phyloP scores from a whole-genome alignment of 2,888 invertebrate genomes.

The Ligdia adustata region DNA sequence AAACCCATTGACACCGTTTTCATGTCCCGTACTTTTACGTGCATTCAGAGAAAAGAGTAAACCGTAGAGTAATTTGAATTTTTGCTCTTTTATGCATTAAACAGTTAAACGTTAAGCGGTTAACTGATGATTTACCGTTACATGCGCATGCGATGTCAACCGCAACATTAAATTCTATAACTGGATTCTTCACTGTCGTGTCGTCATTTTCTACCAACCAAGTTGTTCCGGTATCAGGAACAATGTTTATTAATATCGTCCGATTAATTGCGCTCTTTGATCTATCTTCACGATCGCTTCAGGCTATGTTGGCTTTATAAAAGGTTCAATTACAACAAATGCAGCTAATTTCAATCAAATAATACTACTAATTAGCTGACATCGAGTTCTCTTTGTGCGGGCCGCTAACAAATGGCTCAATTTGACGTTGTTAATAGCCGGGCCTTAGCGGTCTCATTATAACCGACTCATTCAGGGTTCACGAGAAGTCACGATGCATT shows the following conservation, averaged over 20 bases:
- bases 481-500: constrained; percentile 56
- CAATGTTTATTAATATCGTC: constrained; percentile 56
- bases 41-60: constrained; percentile 32
- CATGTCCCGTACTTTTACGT: constrained; percentile 29
- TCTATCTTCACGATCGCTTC: constrained; percentile 57
- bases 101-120: constrained; percentile 60
- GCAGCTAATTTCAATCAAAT: constrained; percentile 81
- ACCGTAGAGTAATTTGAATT: constrained; percentile 38
- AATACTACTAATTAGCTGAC: constrained; percentile 79
- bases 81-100: constrained; percentile 49
- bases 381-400: constrained; percentile 71
- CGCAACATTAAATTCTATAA: constrained; percentile 58
- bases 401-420: constrained; percentile 79
- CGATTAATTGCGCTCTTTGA: constrained; percentile 71
- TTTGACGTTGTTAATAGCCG: constrained; percentile 76
- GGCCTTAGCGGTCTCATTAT: constrained; percentile 56
- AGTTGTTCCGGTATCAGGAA: constrained; percentile 35
- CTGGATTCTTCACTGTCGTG: constrained; percentile 28
- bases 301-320: constrained; percentile 63
- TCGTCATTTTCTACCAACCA: constrained; percentile 39
- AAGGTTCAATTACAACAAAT: constrained; percentile 77
- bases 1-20: constrained; percentile 22
- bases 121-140: constrained; percentile 65
- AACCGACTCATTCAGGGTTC: constrained; percentile 47
- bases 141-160: constrained; percentile 66